Base-by-base conservation (phyloP, 2,888 invertebrate genomes). In the Xanthorhoe designata region DNA sequence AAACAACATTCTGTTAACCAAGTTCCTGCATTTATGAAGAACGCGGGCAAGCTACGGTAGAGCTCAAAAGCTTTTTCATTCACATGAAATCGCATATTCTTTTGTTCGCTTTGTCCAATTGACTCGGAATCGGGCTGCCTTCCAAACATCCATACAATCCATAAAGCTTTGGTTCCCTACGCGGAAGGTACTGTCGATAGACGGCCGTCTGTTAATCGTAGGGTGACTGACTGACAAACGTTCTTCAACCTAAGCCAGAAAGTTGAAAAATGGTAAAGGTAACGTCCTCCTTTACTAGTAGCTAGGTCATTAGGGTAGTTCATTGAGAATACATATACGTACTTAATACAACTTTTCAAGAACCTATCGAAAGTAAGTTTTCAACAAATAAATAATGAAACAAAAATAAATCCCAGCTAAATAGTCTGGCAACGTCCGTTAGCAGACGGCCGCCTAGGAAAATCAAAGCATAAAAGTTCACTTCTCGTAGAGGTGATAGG, bases 401-500 rank as follows among this genome's bases (percentile, higher is more conserved):
- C 32, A 32, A 32, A 32, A 32, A 32, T 32, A 32, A 7, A 32
- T 32, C 8, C 32, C 6, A 32, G 32, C 32, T 32, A 6, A 32
- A 32, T 24, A 24, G 4, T 13, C 3, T 13, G 10, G 17, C 15
- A 7, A 15, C 17, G 17, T 47, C 38, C 38, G 38, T 42, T 42
- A 10, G 38, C 38, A 42, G 38, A 42, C 38, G 38, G 38, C 2
- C 13, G 47, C 6, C 17, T 17, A 47, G 47, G 47, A 47, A 47
- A 45, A 7, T 5, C 45, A 47, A 47, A 47, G 47, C 38, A 42
- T 13, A 42, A 42, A 32, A 52, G 32, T 53, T 24, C 32, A 38
- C 50, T 56, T 51, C 63, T 61, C 58, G 45, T 45, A 18, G 35
- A 32, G 58, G 51, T 62, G 68, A 57, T 68, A 73, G 56, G 69